Evolutionary conservation across 2,113 vertebrate species (phyloP).

Genomic region (Prochilodus magdalenae): DNA sequence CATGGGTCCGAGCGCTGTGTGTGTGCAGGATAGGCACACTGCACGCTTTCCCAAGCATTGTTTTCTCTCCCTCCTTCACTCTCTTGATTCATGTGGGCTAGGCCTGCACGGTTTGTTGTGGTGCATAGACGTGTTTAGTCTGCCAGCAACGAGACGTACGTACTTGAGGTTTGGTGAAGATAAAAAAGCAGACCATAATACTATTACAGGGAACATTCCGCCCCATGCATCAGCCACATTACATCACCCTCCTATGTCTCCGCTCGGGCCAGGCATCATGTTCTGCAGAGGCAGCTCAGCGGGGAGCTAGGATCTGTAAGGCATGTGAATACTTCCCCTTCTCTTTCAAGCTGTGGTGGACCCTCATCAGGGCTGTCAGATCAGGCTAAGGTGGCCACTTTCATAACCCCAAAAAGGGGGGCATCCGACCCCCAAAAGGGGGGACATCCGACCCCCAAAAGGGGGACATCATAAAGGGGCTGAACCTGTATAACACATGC

Average conservation of each 20-base stretch:
- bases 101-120: conserved; percentile 29
- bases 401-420: too few relatives aligned
- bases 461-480: too few relatives aligned
- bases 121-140: conserved; percentile 63
- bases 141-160: conserved; percentile 61
- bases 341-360: neutral
- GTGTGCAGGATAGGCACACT: neutral
- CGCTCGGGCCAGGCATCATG: conserved; percentile 16
- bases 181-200: conserved; percentile 61
- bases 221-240: conserved; percentile 52
- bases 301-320: neutral
- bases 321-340: neutral
- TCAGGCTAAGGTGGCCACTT: too few relatives aligned
- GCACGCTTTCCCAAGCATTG: neutral
- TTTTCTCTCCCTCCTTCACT: conserved; percentile 11
- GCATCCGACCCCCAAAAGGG: too few relatives aligned
- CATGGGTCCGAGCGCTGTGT: neutral
- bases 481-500: too few relatives aligned
- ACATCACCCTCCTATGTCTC: conserved; percentile 62
- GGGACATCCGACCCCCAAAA: too few relatives aligned
- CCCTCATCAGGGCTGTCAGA: too few relatives aligned
- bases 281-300: neutral
- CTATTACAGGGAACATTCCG: conserved; percentile 44
- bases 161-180: conserved; percentile 66
- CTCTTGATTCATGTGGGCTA: conserved; percentile 3